Conservation (phyloP, 1,140 invertebrate genomes). For the Drosophila nikananu region DNA sequence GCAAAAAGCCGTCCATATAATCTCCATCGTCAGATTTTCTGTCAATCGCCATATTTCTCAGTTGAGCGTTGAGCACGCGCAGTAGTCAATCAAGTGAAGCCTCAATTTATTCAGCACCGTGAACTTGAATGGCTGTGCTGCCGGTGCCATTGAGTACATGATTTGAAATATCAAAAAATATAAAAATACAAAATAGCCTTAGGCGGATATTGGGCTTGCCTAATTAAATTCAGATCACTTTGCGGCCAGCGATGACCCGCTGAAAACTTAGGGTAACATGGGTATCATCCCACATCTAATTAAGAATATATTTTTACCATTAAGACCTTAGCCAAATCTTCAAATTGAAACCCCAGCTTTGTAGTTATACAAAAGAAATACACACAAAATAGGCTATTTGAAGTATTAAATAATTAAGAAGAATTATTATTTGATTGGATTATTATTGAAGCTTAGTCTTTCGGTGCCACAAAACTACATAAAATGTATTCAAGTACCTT, state of each 20-base stretch:
- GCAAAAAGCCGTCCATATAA: slow-evolving; percentile 26
- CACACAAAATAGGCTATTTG: no score
- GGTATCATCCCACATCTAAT: neutral
- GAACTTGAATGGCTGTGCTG: slow-evolving; percentile 47
- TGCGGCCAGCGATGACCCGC: slow-evolving; percentile 18
- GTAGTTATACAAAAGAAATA: no score
- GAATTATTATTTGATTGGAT: no score
- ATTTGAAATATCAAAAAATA: slow-evolving; percentile 5
- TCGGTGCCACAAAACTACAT: no score
- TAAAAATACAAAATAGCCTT: slow-evolving; percentile 12
- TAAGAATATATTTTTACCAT: neutral
- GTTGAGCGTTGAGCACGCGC: slow-evolving; percentile 37
- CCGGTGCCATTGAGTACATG: slow-evolving; percentile 16
- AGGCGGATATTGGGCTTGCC: slow-evolving; percentile 42
- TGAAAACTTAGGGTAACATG: neutral
- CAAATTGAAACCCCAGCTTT: no score
- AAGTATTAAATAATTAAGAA: no score
- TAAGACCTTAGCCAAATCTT: neutral
- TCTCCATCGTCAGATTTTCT: slow-evolving; percentile 29
- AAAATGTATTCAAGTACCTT: no score
- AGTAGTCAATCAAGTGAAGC: slow-evolving; percentile 31
- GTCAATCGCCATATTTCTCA: slow-evolving; percentile 39
- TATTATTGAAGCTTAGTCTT: no score
- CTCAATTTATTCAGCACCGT: slow-evolving; percentile 56
- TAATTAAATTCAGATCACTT: slow-evolving; percentile 60